Conservation (phyloP, 2,113 vertebrate genomes). For the Maccullochella peelii region DNA sequence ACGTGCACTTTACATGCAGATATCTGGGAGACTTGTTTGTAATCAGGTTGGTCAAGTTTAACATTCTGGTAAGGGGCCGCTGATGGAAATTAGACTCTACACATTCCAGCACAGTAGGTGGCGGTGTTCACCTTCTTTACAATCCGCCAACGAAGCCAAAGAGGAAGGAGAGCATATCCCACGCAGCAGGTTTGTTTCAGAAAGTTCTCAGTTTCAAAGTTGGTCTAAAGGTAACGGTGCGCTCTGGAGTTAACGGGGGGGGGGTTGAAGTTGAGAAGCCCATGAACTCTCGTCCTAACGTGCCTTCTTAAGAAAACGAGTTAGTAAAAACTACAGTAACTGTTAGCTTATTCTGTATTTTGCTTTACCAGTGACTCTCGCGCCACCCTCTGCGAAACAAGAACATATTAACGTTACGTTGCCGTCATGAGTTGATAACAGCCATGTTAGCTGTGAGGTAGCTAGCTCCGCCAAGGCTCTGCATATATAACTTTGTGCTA, state of each 20-base stretch:
- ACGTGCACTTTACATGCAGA: not conserved
- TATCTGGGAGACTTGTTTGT: too few species aligned
- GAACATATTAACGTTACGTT: not conserved
- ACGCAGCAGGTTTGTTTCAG: not conserved
- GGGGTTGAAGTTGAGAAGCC: not conserved
- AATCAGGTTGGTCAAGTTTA: not conserved
- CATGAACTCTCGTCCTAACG: not conserved
- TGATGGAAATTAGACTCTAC: not conserved
- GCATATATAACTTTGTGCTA: not conserved
- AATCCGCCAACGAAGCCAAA: not conserved
- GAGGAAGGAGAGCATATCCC: not conserved
- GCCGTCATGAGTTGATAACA: not conserved
- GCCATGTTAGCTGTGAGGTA: not conserved
- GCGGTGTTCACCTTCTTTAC: not conserved
- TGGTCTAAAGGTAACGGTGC: accelerated
- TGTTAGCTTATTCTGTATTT: not conserved
- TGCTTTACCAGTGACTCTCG: not conserved
- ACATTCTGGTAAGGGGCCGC: too few species aligned
- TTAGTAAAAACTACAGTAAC: slow-evolving; percentile 1
- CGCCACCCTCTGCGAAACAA: not conserved
- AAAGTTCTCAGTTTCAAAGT: not conserved
- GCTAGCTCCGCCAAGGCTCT: not conserved
- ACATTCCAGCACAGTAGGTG: slow-evolving; percentile 17
- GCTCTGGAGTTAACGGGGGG: too few species aligned
- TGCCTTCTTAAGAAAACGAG: not conserved